Percentiles rank a stretch among this genome's conserved stretches.
Evolutionary conservation across 2,797 vertebrate genomes (phyloP).

Genomic region (Nyctalus aviator): DNA sequence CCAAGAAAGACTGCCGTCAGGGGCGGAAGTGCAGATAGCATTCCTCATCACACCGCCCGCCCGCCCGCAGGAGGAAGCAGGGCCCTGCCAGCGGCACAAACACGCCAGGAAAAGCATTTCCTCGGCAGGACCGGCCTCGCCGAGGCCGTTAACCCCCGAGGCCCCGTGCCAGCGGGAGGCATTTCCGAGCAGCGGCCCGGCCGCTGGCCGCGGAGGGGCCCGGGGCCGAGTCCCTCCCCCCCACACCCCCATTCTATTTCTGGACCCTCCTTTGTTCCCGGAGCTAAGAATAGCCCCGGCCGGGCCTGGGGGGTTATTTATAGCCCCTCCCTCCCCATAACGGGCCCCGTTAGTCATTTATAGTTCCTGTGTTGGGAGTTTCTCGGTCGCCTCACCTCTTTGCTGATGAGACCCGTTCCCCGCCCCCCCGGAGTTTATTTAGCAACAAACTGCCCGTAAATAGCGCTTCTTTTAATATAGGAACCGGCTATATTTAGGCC

Average conservation of each 20-base stretch:
- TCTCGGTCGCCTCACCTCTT: slow-evolving; percentile 85
- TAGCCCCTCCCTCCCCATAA: slow-evolving; percentile 80
- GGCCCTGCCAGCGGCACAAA: slow-evolving; percentile 85
- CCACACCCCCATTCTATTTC: slow-evolving; percentile 90
- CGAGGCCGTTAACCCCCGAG: slow-evolving; percentile 89
- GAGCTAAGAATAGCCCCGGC: slow-evolving; percentile 94
- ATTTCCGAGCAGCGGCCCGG: slow-evolving; percentile 91
- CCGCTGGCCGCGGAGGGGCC: slow-evolving; percentile 79
- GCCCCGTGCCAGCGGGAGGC: slow-evolving; percentile 86
- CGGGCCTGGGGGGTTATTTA: slow-evolving; percentile 90
- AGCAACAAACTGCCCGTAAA: slow-evolving; percentile 88
- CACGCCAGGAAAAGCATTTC: slow-evolving; percentile 88
- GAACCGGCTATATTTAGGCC: slow-evolving; percentile 81
- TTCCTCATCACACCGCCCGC: slow-evolving; percentile 85
- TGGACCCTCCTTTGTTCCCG: slow-evolving; percentile 94
- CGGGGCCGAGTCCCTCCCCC: slow-evolving; percentile 81
- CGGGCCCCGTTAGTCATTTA: slow-evolving; percentile 94
- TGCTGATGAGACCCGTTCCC: slow-evolving; percentile 86
- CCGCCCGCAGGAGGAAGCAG: slow-evolving; percentile 73
- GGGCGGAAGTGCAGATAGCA: slow-evolving; percentile 82
- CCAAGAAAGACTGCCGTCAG: slow-evolving; percentile 67
- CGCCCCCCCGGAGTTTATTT: slow-evolving; percentile 90
- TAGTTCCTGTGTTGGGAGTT: slow-evolving; percentile 92
- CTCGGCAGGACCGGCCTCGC: slow-evolving; percentile 80
- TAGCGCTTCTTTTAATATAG: slow-evolving; percentile 86